These are phyloP conservation scores for Otus sunia DNA, from an alignment of 2,113 vertebrate species.

Conservation along the genomic window DNA sequence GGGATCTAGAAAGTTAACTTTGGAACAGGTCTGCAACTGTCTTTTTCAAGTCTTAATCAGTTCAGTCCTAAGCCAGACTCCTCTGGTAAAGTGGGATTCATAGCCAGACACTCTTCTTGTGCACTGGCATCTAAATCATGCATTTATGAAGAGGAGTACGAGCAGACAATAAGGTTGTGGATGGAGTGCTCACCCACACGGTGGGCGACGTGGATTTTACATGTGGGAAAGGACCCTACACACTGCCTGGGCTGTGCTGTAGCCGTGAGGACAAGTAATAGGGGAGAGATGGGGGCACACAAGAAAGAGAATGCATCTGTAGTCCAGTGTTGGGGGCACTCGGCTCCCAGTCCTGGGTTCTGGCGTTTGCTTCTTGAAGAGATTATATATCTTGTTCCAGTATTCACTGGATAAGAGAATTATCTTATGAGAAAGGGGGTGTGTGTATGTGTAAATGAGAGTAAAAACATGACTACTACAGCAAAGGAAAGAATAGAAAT, in stretches of 20 bases:
- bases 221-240: background rate
- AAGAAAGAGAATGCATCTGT: fast-evolving
- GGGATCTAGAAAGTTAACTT: background rate
- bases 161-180: background rate
- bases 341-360: background rate
- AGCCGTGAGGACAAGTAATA: fast-evolving
- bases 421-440: background rate
- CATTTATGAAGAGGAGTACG: background rate
- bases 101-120: background rate
- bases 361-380: background rate
- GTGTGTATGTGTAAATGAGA: background rate
- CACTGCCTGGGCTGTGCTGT: background rate
- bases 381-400: background rate
- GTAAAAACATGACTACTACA: background rate
- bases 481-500: background rate
- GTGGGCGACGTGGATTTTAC: fast-evolving
- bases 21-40: background rate
- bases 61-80: background rate
- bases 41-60: background rate
- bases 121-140: background rate
- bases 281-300: background rate
- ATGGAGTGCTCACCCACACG: background rate
- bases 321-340: background rate
- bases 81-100: background rate
- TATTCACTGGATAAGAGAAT: background rate